Percentiles rank a stretch among this genome's conserved stretches.
Conservation (phyloP, 2,797 vertebrate species). For the Characodon lateralis region DNA sequence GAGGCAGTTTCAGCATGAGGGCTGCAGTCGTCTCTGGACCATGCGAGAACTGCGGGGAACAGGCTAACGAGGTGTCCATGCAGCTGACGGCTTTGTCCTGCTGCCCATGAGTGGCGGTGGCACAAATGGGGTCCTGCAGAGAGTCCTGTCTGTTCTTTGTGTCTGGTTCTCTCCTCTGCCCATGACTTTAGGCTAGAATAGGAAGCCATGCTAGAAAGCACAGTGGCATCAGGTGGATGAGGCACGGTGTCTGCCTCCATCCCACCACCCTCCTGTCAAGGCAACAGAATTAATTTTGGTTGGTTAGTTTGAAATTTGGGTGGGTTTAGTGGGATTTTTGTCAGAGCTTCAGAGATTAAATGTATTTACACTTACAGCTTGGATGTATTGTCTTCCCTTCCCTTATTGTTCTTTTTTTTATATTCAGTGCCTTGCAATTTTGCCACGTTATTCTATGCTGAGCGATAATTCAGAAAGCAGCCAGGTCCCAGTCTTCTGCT, state of each 20-base stretch:
- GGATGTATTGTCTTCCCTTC: slow-evolving; percentile 29
- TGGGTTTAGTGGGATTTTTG: slow-evolving; percentile 12
- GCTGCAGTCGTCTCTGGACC: slow-evolving; percentile 62
- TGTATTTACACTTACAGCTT: not conserved
- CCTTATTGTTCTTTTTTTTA: not conserved
- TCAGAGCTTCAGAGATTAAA: slow-evolving; percentile 17
- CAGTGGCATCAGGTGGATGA: slow-evolving; percentile 77
- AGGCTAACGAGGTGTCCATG: slow-evolving; percentile 78
- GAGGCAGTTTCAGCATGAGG: slow-evolving; percentile 60
- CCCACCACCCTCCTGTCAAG: slow-evolving; percentile 15
- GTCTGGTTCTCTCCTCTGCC: slow-evolving; percentile 63
- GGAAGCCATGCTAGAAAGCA: slow-evolving; percentile 42
- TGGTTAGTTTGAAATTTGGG: slow-evolving; percentile 14
- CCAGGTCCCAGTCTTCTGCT: slow-evolving; percentile 52
- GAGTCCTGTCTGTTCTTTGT: slow-evolving; percentile 81
- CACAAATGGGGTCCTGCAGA: slow-evolving; percentile 74
- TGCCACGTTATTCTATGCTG: slow-evolving; percentile 42
- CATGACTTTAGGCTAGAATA: slow-evolving; percentile 65
- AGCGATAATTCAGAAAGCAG: slow-evolving; percentile 46
- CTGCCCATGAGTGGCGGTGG: slow-evolving; percentile 56
- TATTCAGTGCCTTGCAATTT: slow-evolving; percentile 25
- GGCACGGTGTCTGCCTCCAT: slow-evolving; percentile 34
- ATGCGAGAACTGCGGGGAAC: slow-evolving; percentile 73
- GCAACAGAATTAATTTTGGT: slow-evolving; percentile 28
- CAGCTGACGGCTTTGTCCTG: slow-evolving; percentile 77